Conservation (phyloP, 2,888 invertebrate species). For the Belgica antarctica region DNA sequence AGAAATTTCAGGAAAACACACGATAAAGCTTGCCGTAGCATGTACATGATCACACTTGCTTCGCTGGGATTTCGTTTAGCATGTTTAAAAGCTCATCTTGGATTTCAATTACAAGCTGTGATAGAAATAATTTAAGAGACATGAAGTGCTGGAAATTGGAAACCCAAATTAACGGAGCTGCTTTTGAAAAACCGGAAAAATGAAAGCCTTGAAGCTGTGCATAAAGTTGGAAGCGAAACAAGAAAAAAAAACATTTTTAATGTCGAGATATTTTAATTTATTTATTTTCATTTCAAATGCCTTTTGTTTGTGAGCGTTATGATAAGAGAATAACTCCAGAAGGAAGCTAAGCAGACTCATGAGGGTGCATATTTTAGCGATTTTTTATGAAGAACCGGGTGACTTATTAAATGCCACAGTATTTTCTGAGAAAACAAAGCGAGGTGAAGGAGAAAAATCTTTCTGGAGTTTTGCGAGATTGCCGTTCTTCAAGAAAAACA, state of each 20-base stretch:
- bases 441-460: constrained; percentile 1
- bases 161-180: neutral
- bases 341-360: neutral
- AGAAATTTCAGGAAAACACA: neutral
- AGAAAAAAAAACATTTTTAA: neutral
- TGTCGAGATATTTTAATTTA: constrained; percentile 21
- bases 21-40: too few species aligned
- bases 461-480: neutral
- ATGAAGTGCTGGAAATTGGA: neutral
- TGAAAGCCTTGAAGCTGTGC: neutral
- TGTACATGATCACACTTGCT: too few species aligned
- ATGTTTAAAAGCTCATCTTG: neutral
- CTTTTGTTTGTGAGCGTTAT: neutral
- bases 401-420: neutral
- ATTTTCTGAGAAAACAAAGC: neutral
- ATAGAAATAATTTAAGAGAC: neutral
- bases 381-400: neutral
- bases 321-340: neutral
- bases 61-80: neutral
- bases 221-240: neutral
- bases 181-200: neutral
- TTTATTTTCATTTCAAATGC: constrained; percentile 20
- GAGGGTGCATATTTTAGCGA: constrained; percentile 28
- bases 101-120: neutral
- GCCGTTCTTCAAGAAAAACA: too few species aligned